Base-by-base conservation (phyloP, 2,113 vertebrate species). In the Phyllopteryx taeniolatus region DNA sequence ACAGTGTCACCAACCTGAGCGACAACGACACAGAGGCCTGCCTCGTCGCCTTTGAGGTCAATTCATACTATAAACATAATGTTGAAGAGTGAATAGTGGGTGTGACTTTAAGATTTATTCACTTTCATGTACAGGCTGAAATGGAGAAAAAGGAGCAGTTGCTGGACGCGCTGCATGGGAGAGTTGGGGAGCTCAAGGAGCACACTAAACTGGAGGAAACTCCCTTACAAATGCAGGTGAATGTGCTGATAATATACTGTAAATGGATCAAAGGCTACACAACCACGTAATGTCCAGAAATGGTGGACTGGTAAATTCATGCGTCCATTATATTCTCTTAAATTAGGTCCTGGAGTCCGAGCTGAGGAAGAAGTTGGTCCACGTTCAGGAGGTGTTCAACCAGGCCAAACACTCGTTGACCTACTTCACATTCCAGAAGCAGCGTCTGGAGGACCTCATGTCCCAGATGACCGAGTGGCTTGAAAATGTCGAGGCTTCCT, bases 171-270 rank as follows among this genome's bases (percentile, higher is more conserved):
- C 89, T 98, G 79, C 92, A 89, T 86, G 94, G 91, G 67, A 95
- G 96, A 90, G 88, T 98, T 84, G 87, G 81, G 31, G 90, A 95
- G 46, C 93, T 99, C 42, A 96, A 95, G 87, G 92, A 95, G 67
- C 75, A 93, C 77, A 91, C 91, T 0, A 92, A 92, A 67, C 92
- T 90, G 79, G 93, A 93, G 81, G 93, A 97, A 78, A 93, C 91
- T 33, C 95, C 95, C 1, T 81, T 93, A 87, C 94, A 97, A 72
- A 95, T 99, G 79, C 96, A 97, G 95, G 97, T 99, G 84, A 82
- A 43, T 71, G 15, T 66, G 43, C 1, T 42, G 17, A 6, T 17
- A 64, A 5, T 39, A 39, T 39, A 5, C 35, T 39, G 35, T 39
- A 39, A 39, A 59, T 46, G 15, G 11, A 44, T 44, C 7, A 39